Conservation (phyloP, 53 echinoderm and acorn worm species). For the Apostichopus leukothele region DNA sequence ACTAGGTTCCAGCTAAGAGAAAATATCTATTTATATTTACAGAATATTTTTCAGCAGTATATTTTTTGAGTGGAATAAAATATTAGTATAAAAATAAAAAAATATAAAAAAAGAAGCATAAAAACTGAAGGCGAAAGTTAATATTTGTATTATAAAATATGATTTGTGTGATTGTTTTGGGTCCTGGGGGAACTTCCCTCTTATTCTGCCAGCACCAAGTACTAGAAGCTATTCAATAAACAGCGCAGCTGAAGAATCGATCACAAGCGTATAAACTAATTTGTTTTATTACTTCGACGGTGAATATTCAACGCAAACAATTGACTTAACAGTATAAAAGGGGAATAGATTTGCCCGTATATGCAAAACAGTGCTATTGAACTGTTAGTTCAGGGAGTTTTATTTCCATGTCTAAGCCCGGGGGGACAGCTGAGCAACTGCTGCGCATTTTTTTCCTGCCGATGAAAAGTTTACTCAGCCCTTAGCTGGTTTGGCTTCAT, state of each 20-base stretch:
- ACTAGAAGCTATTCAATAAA: neutral
- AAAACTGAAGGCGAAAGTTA: too few relatives aligned
- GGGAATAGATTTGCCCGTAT: neutral
- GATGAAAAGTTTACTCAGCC: constrained; percentile 5
- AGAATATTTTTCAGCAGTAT: too few relatives aligned
- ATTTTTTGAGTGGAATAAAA: too few relatives aligned
- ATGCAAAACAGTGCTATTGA: constrained; percentile 3
- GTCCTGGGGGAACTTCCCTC: constrained; percentile 33
- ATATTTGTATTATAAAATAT: neutral
- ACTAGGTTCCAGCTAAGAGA: too few relatives aligned
- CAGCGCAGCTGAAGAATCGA: constrained; percentile 22
- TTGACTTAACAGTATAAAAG: neutral
- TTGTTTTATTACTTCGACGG: neutral
- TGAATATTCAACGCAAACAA: constrained; percentile 3
- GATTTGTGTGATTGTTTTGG: constrained; percentile 8
- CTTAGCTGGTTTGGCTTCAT: constrained; percentile 1
- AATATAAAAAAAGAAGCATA: too few relatives aligned
- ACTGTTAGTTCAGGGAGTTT: constrained; percentile 25
- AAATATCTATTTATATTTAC: too few relatives aligned
- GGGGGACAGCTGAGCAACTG: constrained; percentile 35
- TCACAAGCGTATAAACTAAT: constrained; percentile 36
- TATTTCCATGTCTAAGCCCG: constrained; percentile 20
- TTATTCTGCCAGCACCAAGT: neutral
- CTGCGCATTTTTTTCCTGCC: neutral
- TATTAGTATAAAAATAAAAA: too few relatives aligned